Evolutionary conservation across 2,113 vertebrate genomes (phyloP), one percentile per base, ranked within the genome.

Genomic region (Pelobates fuscus): DNA sequence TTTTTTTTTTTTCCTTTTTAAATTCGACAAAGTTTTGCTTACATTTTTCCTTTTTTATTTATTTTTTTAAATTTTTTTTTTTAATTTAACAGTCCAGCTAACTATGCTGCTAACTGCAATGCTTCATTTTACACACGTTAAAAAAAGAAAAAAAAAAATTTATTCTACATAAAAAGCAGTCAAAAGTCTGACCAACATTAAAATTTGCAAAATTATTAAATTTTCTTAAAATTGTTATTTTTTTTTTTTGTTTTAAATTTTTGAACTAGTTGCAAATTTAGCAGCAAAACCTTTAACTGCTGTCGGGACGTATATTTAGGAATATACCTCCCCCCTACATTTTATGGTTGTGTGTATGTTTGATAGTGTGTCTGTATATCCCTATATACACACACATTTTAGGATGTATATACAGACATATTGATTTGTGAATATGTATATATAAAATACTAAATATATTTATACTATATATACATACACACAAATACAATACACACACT

Each of bases 261-360:
- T 43, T 4, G 87, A 89, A 88, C 89, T 91, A 89, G 88, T 89
- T 88, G 88, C 83, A 86, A 88, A 86, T 90, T 90, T 91, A 91
- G 90, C 89, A 89, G 90, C 89, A 88, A 92, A 92, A 90, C 89
- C 86, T 87, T 86, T 88, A 90, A 89, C 88, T 87, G 83, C 89
- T 85, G 86, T 18, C 26, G 18, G 26, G 18, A 57, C 41, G 61
- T 65, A 65, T 73, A 70, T 44, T 70, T 11, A 58, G 3, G 43
- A 57, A 65, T 73, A 65, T 37, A 73, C 46, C 54, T 29, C 17
- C 27, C 5, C n/a, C 18, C 17, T 8, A 8, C 52, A 1, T 55
- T 55, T 55, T 55, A 20, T 3, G n/a, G 21, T 32, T 30, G 27
- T 20, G 18, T 62, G 58, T 27, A 60, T 60, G 58, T 60, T 15